Conservation (phyloP, 2,113 vertebrate species). For the Arvicanthis niloticus region DNA sequence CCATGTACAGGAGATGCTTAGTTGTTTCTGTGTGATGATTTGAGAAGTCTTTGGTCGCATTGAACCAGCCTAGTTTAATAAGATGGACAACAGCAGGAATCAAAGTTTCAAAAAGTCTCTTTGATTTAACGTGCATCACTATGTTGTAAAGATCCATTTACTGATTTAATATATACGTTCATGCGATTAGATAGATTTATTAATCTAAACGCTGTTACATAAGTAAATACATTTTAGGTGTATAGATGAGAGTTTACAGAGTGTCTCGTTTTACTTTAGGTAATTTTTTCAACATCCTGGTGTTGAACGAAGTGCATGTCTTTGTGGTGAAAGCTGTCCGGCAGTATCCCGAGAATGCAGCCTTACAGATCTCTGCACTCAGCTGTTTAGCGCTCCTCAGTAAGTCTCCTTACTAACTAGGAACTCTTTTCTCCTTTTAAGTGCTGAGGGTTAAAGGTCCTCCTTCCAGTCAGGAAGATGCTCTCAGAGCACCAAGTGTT, state of each 20-base stretch:
- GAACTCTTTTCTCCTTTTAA: neutral
- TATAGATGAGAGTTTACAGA: constrained; percentile 1
- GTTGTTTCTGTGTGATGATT: neutral
- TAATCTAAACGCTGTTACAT: neutral
- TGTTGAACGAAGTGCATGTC: constrained; percentile 93
- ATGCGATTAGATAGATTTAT: neutral
- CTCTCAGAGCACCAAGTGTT: neutral
- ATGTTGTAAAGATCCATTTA: neutral
- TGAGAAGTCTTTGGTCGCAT: neutral
- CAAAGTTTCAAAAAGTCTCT: neutral
- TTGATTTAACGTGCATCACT: neutral
- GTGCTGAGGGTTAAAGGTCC: neutral
- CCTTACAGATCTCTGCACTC: constrained; percentile 91
- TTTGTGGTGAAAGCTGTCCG: constrained; percentile 90
- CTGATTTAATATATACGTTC: neutral
- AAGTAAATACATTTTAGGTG: neutral
- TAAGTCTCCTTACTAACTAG: constrained; percentile 85
- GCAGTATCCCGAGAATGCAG: constrained; percentile 89
- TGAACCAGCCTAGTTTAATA: neutral
- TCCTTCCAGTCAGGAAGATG: neutral
- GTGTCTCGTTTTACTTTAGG: constrained; percentile 86
- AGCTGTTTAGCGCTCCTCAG: constrained; percentile 94
- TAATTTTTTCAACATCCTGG: constrained; percentile 96
- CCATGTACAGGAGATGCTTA: neutral
- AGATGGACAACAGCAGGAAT: neutral